Conservation (phyloP, 2,113 vertebrate genomes). For the Erythrolamprus reginae region DNA sequence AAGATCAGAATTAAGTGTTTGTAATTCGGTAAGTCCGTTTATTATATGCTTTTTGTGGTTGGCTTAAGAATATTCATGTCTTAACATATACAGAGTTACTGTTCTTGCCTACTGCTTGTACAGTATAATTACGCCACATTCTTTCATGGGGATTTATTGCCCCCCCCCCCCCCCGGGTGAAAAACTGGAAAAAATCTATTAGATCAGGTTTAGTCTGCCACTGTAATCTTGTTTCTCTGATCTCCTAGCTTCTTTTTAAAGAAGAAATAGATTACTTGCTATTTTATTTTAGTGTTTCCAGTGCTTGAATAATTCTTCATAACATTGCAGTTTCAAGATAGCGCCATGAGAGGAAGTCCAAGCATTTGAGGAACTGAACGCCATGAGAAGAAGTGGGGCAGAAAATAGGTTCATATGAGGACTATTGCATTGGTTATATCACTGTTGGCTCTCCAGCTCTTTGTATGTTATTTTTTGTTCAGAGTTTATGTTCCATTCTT, state of each 20-base stretch:
- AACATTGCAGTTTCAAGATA: background rate
- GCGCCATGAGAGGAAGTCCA: background rate
- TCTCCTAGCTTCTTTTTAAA: background rate
- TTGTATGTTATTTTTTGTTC: background rate
- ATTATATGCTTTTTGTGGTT: background rate
- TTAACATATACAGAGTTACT: background rate
- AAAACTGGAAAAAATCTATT: background rate
- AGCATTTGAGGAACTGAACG: background rate
- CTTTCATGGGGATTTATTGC: background rate
- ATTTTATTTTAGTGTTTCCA: background rate
- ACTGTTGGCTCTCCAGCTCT: background rate
- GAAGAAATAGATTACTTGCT: background rate
- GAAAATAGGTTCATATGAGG: background rate
- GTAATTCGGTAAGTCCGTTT: constrained; percentile 75
- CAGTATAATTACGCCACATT: background rate
- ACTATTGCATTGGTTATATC: background rate
- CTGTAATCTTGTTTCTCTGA: background rate
- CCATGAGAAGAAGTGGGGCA: no score
- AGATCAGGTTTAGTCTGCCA: background rate
- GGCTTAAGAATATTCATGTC: background rate
- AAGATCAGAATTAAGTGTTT: constrained; percentile 72
- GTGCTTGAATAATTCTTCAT: background rate
- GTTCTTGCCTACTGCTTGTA: background rate
- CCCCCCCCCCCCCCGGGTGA: no score
- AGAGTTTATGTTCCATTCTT: background rate